Evolutionary conservation across 30 jellyfish, hydroid and myxozoan genomes (phyloP), one percentile per base, ranked within the genome.

Genomic region (Aurelia sp.): DNA sequence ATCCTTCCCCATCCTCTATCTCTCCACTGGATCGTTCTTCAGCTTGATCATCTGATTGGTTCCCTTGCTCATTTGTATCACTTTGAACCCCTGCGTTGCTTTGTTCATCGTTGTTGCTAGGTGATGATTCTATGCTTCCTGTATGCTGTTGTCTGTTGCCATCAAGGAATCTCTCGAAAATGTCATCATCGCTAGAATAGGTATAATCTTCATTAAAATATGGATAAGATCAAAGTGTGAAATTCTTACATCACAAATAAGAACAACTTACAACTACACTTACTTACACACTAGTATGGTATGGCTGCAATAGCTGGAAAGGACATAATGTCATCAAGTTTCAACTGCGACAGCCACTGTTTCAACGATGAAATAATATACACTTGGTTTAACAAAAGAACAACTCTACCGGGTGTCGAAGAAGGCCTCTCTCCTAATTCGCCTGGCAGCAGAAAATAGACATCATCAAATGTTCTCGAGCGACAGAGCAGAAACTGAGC

Each of bases 101-200:
- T 59, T 59, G 33, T 4, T 59, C 69, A 5, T 59, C 27, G 24
- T 11, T n/a, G 15, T 9, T 44, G 55, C 55, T 9, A 18, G 69
- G 69, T 59, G 33, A 59, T 33, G 27, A 16, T 58, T 2, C 12
- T 8, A 18, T 3, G 33, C 11, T 21, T 59, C 69, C 35, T 59
- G 24, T 13, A 21, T 59, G 12, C 4, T 21, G 69, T 44, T 44
- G 18, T 72, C 69, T 41, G 74, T 58, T 75, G 9, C 74, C 86
- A 52, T 31, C 30, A 55, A 75, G 18, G 60, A 75, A 75, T 13
- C 72, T 22, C 20, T 75, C 86, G 60, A 75, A 75, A 18, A 53
- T 75, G 11, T 75, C 86, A 10, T 75, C 86, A 75, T 75, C 86
- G 38, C 86, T 75, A 21, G 12, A 75, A 75, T 12, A 17, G 20